These are phyloP conservation scores for Thripadectes ignobilis DNA, from an alignment of 2,797 vertebrate genomes.

Conservation along the genomic window DNA sequence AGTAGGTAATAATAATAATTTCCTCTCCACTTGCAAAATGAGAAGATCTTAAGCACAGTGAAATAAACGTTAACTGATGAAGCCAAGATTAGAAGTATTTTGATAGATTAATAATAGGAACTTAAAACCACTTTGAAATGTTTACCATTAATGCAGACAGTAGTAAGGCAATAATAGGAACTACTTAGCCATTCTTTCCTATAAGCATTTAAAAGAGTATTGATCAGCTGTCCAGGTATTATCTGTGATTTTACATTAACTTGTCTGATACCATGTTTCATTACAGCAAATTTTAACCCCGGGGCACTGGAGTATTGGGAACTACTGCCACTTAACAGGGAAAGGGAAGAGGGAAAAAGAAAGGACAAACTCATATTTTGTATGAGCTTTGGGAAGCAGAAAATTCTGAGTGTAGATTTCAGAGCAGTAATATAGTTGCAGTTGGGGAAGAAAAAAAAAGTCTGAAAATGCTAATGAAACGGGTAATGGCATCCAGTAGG, in stretches of 20 bases:
- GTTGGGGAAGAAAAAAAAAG: neutral
- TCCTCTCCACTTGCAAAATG: neutral
- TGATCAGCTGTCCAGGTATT: neutral
- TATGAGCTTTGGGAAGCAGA: neutral
- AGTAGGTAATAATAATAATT: conserved; percentile 4
- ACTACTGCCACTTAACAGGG: neutral
- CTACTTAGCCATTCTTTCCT: conserved; percentile 3
- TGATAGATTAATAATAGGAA: conserved; percentile 20
- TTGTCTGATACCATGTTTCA: neutral
- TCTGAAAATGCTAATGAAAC: neutral
- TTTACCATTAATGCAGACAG: neutral
- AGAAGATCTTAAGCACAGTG: neutral
- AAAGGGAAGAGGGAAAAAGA: neutral
- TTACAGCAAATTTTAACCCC: conserved; percentile 21
- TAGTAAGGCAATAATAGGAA: neutral
- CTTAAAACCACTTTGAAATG: neutral
- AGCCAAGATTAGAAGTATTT: neutral
- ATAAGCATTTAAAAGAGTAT: neutral
- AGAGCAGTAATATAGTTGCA: neutral
- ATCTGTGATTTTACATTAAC: neutral
- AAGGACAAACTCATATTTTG: neutral
- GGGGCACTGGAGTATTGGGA: neutral
- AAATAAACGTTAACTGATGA: neutral
- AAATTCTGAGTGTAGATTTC: neutral
- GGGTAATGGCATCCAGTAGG: neutral